These are phyloP conservation scores for Horisme vitalbata DNA, from an alignment of 2,888 invertebrate species.

Conservation along the genomic window DNA sequence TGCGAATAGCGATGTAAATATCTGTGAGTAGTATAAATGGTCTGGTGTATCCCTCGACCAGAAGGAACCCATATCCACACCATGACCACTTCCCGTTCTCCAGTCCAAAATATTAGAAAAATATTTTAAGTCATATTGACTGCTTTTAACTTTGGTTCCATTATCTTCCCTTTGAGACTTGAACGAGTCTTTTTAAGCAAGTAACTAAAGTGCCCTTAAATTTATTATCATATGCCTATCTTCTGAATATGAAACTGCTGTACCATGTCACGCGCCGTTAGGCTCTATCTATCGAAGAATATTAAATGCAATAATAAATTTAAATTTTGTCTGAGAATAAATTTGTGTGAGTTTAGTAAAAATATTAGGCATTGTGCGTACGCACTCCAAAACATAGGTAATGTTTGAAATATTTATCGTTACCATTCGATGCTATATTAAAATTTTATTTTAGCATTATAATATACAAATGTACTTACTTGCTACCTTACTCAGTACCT, in stretches of 20 bases:
- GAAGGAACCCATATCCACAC: constrained; percentile 21
- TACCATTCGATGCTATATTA: constrained; percentile 6
- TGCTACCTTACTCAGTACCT: background rate
- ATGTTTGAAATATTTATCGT: background rate
- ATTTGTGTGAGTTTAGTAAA: no score
- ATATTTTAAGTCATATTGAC: background rate
- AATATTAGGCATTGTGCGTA: no score
- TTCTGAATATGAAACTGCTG: no score
- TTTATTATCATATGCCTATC: no score
- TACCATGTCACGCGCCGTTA: no score
- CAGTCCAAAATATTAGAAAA: background rate
- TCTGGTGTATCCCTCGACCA: constrained; percentile 10
- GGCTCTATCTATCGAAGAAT: no score
- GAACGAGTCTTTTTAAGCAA: no score
- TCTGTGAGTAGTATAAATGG: constrained; percentile 9
- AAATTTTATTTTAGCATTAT: no score
- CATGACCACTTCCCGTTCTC: constrained; percentile 1
- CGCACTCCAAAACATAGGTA: background rate
- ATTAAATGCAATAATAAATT: background rate
- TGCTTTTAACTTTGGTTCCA: no score
- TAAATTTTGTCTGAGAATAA: no score
- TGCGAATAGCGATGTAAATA: constrained; percentile 13
- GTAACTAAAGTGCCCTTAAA: no score
- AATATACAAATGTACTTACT: constrained; percentile 17
- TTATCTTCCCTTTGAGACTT: no score